These are phyloP conservation scores for Allophyes oxyacanthae DNA, from an alignment of 2,888 invertebrate genomes.

Conservation along the genomic window DNA sequence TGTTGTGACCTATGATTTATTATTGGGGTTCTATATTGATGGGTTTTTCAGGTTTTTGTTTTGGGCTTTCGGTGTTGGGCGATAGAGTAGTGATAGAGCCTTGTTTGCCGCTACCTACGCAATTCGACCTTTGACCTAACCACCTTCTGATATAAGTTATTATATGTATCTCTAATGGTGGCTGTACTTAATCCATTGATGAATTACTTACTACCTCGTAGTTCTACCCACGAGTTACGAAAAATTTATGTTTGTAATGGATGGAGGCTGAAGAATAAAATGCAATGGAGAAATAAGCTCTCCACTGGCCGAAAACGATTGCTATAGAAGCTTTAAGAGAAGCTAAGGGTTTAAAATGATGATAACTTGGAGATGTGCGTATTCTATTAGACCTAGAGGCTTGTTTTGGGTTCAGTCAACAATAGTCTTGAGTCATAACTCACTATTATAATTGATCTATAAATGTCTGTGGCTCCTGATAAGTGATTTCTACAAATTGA, in stretches of 20 bases:
- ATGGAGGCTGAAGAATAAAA: constrained; percentile 9
- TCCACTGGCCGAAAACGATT: not conserved
- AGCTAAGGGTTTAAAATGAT: not conserved
- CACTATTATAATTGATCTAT: no score
- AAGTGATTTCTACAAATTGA: no score
- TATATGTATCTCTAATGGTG: constrained; percentile 1
- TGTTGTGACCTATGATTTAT: constrained; percentile 16
- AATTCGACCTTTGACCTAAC: constrained; percentile 27
- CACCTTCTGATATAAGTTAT: not conserved
- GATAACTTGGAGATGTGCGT: not conserved
- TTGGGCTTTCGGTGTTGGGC: constrained; percentile 1
- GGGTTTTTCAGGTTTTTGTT: not conserved
- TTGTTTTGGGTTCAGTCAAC: not conserved
- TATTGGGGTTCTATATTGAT: not conserved
- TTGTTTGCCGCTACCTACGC: constrained; percentile 8
- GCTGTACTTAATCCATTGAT: constrained; percentile 42
- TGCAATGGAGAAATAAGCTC: constrained; percentile 1
- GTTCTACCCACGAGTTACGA: constrained; percentile 1
- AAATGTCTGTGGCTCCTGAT: no score
- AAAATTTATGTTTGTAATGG: constrained; percentile 8
- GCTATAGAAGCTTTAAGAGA: not conserved
- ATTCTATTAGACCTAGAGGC: not conserved
- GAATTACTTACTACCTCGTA: constrained; percentile 19
- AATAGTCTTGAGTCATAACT: no score
- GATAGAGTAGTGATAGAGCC: no score